These are phyloP conservation scores for Epizoanthus scotinus DNA, from an alignment of 92 coral and sea anemone genomes.

Conservation along the genomic window DNA sequence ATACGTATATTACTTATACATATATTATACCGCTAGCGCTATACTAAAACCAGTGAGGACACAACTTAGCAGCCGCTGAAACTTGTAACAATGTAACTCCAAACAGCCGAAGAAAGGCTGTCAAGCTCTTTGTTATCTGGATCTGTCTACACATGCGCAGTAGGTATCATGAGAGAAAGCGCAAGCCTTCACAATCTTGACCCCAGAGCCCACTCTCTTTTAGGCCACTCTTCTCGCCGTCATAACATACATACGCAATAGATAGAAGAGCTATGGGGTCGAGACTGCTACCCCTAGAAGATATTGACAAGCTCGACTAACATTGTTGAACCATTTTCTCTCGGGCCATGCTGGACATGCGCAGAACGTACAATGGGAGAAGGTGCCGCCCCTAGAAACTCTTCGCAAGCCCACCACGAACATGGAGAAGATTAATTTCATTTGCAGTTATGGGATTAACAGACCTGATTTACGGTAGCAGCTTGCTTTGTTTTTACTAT, in stretches of 20 bases:
- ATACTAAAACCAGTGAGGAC: too few species aligned
- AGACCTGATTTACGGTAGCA: slow-evolving; percentile 71
- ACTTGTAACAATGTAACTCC: too few species aligned
- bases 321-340: background rate
- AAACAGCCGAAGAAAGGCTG: too few species aligned
- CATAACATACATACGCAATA: background rate
- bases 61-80: too few species aligned
- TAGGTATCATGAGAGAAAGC: slow-evolving; percentile 40
- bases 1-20: too few species aligned
- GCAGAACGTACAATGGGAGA: slow-evolving; percentile 46
- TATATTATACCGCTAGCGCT: too few species aligned
- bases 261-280: too few species aligned
- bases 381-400: slow-evolving; percentile 52
- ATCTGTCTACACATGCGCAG: background rate
- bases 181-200: slow-evolving; percentile 42
- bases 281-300: too few species aligned
- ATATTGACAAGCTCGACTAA: background rate
- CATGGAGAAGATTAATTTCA: slow-evolving; percentile 79
- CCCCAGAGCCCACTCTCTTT: background rate
- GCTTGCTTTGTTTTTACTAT: background rate
- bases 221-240: too few species aligned
- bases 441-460: slow-evolving; percentile 80
- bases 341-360: background rate
- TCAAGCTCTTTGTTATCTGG: background rate
- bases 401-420: slow-evolving; percentile 69